Percentiles rank a stretch among this genome's conserved stretches.
Evolutionary conservation across 53 echinoderm and acorn worm genomes (phyloP).

Genomic region (Hippasteria phrygiana): DNA sequence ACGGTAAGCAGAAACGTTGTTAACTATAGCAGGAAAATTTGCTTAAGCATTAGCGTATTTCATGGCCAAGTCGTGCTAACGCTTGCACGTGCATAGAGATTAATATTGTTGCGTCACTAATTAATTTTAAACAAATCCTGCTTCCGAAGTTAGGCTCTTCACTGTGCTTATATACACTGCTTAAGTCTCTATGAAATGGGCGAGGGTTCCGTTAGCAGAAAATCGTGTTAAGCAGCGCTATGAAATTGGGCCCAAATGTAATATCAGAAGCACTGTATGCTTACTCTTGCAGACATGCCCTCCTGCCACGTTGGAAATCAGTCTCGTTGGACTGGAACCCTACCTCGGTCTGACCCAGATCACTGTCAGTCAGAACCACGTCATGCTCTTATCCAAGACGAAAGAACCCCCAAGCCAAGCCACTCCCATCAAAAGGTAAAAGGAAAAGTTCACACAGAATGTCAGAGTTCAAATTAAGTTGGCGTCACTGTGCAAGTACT

Average conservation of each 20-base stretch:
- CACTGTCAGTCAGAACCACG: constrained; percentile 75
- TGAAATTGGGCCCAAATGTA: too few species aligned
- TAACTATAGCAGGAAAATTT: too few species aligned
- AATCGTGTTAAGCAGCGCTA: too few species aligned
- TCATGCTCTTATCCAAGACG: constrained; percentile 83
- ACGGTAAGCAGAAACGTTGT: too few species aligned
- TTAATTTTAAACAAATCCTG: too few species aligned
- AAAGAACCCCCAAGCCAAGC: constrained; percentile 25
- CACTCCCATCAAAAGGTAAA: constrained; percentile 16
- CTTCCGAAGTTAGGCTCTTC: too few species aligned
- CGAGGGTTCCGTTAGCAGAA: too few species aligned
- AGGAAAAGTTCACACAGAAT: background rate
- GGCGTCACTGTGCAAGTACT: background rate
- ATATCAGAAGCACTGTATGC: too few species aligned
- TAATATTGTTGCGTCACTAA: too few species aligned
- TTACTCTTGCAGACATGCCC: constrained; percentile 84
- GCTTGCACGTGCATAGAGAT: too few species aligned
- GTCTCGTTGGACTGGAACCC: constrained; percentile 81
- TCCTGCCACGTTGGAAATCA: constrained; percentile 74
- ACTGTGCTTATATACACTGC: too few species aligned
- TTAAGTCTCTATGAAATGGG: too few species aligned
- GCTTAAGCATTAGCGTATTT: background rate
- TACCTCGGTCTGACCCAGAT: constrained; percentile 76
- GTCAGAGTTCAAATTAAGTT: background rate
- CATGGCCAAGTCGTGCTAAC: background rate